Evolutionary conservation across 2,888 invertebrate genomes (phyloP), one percentile per base, ranked within the genome.

Genomic region (Meloe dianella): DNA sequence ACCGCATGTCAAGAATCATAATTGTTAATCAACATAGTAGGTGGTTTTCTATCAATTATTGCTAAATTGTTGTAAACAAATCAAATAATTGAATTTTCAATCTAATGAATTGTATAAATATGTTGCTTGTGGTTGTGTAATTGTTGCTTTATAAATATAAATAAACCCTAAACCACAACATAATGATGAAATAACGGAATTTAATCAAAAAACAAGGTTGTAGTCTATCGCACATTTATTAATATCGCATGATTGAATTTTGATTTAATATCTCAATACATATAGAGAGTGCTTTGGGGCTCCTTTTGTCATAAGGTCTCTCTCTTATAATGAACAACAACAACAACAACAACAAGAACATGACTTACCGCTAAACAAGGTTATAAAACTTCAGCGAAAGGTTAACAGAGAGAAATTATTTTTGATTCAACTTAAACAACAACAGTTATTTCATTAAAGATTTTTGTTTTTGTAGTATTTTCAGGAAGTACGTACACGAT

Each of bases 181-280:
- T 17, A 47, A 51, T 51, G 51, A 72, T 71, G 66, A 71, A 73
- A 71, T 75, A 77, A 75, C 75, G 75, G 76, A 73, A 70, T 70
- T 71, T 58, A 71, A 73, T 75, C 69, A n/a, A 67, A 74, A 74
- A 75, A 75, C 78, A 77, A 77, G 78, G 78, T 75, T 77, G 75
- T 75, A 75, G 75, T 75, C 75, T 74, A 17, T 47, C 74, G 76
- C 76, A 78, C 76, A 76, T 76, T 77, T 75, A 74, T 74, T 74
- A 75, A 75, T 76, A 76, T 75, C 77, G 77, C 77, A 77, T 78
- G 77, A 74, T 77, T 75, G 74, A 73, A 73, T n/a, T 73, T 69
- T 74, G 75, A 76, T 75, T 78, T 75, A 75, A 51, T 47, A 47
- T 51, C 9, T 22, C 12, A 9, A 22, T 20, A 22, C 2, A 20